A percentile compares a stretch with the other conserved stretches of the same genome.
Conservation (phyloP, 1,140 invertebrate species). For the Aricia agestis region DNA sequence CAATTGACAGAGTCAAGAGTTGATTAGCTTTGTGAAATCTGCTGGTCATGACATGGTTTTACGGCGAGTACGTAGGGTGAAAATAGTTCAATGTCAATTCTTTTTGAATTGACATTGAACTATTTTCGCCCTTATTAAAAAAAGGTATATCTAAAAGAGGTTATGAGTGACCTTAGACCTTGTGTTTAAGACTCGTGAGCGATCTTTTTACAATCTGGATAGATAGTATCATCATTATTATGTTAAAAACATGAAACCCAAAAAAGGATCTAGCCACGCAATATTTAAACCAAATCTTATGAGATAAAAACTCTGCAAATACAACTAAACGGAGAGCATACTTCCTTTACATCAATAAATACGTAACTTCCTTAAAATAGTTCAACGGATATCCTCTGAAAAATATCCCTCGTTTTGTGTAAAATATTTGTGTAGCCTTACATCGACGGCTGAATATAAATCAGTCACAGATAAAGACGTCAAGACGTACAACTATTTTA, state of each 20-base stretch:
- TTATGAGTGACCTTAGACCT: no score
- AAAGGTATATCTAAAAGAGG: no score
- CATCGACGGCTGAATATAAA: background rate
- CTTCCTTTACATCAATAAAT: background rate
- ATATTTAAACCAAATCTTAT: background rate
- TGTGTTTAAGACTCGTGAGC: no score
- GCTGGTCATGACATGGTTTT: background rate
- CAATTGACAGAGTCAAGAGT: background rate
- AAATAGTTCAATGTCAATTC: background rate
- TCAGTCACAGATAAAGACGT: background rate
- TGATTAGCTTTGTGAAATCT: conserved; percentile 1
- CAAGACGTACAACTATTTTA: background rate
- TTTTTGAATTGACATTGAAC: no score
- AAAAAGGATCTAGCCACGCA: no score
- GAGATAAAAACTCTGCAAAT: background rate
- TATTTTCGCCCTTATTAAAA: no score
- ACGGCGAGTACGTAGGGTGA: background rate
- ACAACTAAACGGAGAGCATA: background rate
- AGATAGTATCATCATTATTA: no score
- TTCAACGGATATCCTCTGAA: background rate
- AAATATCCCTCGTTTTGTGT: background rate
- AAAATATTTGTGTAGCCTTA: background rate
- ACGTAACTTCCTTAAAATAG: background rate
- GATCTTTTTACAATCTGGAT: no score
- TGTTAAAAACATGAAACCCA: no score